Base-by-base conservation (phyloP, 1,140 invertebrate genomes). In the Chymomyza costata region DNA sequence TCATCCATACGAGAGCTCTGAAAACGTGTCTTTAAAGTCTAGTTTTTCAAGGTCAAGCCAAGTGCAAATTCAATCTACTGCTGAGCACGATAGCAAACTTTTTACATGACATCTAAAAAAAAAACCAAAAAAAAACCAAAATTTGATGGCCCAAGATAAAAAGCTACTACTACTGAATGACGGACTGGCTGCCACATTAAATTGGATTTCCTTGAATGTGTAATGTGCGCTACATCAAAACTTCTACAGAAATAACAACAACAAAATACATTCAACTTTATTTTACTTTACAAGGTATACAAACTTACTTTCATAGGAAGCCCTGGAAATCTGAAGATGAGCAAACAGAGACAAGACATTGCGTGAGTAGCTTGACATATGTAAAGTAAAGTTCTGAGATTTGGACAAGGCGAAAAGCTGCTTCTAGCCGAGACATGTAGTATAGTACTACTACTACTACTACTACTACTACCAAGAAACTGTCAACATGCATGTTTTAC, bases 181-280 rank as follows among this genome's bases (percentile, higher is more conserved):
- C 25, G 38, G 34, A 38, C 47, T 60, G 57, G 44, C 49, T 48
- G 69, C 64, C 48, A 54, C 65, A 71, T 68, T 71, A 80, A 80
- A 78, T 78, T 78, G 71, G 71, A 80, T 78, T 78, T 66, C 63
- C 41, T 53, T 64, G 71, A 80, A 78, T 80, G 66, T 78, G 73
- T 78, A 80, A 76, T 71, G 71, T 71, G 71, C 61, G 65, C 70
- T n/a, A n/a, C n/a, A n/a, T 76, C 66, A 54, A 71, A 78, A 78
- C 47, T 78, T 78, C 71, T 51, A 15, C 60, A 43, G 71, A 76
- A 76, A 39, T 56, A 52, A 35, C 34, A 38, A 6, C 14, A 45
- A 21, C 15, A 46, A 13, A n/a, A 49, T n/a, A n/a, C n/a, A n/a
- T n/a, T n/a, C n/a, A n/a, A n/a, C n/a, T n/a, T n/a, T n/a, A n/a